phyloP scores from a whole-genome alignment of 2,113 vertebrate genomes.

The Hystrix cristata region DNA sequence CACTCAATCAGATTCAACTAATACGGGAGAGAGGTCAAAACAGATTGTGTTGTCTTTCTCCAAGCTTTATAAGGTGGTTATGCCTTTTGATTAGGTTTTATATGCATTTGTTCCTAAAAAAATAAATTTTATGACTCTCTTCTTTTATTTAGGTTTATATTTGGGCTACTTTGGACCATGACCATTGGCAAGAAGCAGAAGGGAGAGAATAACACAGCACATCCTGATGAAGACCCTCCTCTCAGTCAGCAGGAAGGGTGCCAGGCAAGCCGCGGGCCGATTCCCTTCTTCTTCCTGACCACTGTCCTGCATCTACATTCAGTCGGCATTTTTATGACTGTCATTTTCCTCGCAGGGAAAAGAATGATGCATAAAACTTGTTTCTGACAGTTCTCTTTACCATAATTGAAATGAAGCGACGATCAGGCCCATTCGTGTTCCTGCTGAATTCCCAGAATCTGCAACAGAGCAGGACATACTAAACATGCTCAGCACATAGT shows the following conservation, averaged over 20 bases:
- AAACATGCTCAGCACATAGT: background rate
- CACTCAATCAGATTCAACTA: background rate
- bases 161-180: background rate
- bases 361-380: background rate
- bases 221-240: background rate
- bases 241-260: background rate
- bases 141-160: background rate
- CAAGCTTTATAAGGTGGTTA: background rate
- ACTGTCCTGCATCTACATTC: background rate
- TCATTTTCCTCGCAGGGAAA: background rate
- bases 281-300: background rate
- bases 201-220: background rate
- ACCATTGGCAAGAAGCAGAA: background rate
- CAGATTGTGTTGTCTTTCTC: background rate
- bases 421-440: background rate
- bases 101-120: background rate
- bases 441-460: background rate
- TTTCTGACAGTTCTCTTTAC: background rate
- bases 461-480: background rate
- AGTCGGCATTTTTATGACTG: background rate
- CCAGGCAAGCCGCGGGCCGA: background rate
- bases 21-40: background rate
- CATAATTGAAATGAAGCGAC: background rate
- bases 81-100: background rate
- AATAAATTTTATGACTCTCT: background rate